Base-by-base conservation (phyloP, 2,888 invertebrate genomes). In the Sphaerophoria rueppellii region DNA sequence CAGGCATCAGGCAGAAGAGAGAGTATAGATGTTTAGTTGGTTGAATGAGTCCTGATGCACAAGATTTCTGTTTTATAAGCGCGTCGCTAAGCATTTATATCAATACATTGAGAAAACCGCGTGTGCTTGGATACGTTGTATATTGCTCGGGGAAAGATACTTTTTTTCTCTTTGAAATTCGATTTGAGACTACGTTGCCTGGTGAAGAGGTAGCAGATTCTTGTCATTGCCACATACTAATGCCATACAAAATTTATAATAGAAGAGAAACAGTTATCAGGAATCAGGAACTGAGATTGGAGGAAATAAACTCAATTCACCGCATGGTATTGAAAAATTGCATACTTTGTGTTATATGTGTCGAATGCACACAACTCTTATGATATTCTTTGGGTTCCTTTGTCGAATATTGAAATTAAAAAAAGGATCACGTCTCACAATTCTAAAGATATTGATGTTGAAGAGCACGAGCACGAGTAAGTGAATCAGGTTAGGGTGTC, bases 241-340 rank as follows among this genome's bases (percentile, higher is more conserved):
- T 32, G 67, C 54, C n/a, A 81, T 54, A 50, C 14, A 34, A 34
- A 57, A 58, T 50, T 35, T 12, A 37, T 40, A 70, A 74, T 46
- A 35, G 11, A 32, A 11, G 16, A 9, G n/a, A 9, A n/a, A 9
- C 50, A 52, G 63, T 48, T 65, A 12, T 14, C 35, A 43, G 4
- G 40, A 24, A 9, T 58, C 37, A 46, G 46, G 46, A n/a, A 58
- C 37, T 12, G 58, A 60, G 52, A 37, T 14, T 0, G 11, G 46
- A 78, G 52, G 60, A 65, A 73, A 76, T 72, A 71, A 76, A 76
- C 81, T 65, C 58, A 58, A 81, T 81, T 78, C 82, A 60, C 73
- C 65, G 71, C 24, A 46, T 16, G 55, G 43, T 61, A 69, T 69
- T 46, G 70, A 75, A 79, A 79, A 79, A 83, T 72, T 54, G 67